These are phyloP conservation scores for Arctocebus calabarensis DNA, from an alignment of 2,797 vertebrate genomes.

Conservation along the genomic window DNA sequence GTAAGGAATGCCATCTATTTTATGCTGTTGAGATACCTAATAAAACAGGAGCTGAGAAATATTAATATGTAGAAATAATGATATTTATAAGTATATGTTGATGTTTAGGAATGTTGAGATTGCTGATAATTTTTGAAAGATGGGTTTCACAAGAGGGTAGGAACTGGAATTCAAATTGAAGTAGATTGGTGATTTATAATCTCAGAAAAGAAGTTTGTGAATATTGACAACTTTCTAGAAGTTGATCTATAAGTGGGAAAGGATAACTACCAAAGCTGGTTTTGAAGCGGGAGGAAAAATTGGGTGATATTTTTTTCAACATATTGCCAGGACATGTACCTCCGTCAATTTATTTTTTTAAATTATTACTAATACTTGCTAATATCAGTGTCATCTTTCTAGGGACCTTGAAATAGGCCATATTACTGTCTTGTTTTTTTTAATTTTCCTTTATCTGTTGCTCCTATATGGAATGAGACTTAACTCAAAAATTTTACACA, in stretches of 20 bases:
- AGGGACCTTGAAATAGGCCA: not conserved
- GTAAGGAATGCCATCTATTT: not conserved
- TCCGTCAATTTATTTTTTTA: not conserved
- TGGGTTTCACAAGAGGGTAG: fast-evolving
- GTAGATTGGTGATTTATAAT: not conserved
- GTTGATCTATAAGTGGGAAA: not conserved
- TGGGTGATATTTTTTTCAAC: not conserved
- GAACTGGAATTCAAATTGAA: not conserved
- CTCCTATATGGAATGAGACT: not conserved
- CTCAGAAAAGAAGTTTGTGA: not conserved
- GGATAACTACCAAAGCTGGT: not conserved
- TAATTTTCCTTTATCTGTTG: not conserved
- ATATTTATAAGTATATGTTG: not conserved
- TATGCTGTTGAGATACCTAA: not conserved
- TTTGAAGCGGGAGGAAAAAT: not conserved
- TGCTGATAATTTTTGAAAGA: not conserved
- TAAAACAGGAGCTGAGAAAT: not conserved
- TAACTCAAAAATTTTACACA: not conserved
- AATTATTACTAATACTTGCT: not conserved
- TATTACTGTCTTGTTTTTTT: not conserved
- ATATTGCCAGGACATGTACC: not conserved
- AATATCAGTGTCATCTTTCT: not conserved
- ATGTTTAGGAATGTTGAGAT: not conserved
- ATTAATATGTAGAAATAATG: not conserved
- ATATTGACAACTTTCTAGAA: not conserved